Conservation (phyloP, 1,140 invertebrate genomes). For the Goniozus legneri region DNA sequence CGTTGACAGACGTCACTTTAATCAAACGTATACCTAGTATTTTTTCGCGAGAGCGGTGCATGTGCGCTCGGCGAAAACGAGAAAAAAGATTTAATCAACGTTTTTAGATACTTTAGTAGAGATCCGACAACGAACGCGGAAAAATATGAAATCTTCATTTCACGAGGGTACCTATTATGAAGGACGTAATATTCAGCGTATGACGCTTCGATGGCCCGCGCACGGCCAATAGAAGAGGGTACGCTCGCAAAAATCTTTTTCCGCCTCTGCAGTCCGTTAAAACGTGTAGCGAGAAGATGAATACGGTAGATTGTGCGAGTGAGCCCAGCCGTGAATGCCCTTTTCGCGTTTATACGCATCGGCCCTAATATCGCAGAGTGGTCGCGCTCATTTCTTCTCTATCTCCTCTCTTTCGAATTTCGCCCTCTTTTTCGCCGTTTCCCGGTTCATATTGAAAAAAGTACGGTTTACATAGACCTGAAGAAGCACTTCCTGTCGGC, state of each 20-base stretch:
- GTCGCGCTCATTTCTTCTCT: conserved; percentile 17
- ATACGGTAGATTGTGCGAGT: background rate
- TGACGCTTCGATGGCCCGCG: conserved; percentile 13
- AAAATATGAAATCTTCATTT: no score
- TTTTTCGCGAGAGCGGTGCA: no score
- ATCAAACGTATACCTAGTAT: no score
- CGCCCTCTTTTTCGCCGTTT: background rate
- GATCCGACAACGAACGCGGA: no score
- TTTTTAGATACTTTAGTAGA: no score
- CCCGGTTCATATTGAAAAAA: no score
- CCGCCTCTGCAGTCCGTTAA: conserved; percentile 8
- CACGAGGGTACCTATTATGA: no score
- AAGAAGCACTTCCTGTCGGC: conserved; percentile 79
- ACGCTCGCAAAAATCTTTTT: conserved; percentile 20
- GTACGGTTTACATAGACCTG: conserved; percentile 72
- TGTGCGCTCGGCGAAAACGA: no score
- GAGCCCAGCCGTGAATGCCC: conserved; percentile 28
- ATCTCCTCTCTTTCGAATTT: conserved; percentile 4
- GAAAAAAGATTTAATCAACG: no score
- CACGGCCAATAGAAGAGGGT: conserved; percentile 26
- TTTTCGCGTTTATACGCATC: conserved; percentile 34
- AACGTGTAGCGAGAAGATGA: background rate
- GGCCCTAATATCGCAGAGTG: conserved; percentile 45
- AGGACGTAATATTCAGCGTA: no score
- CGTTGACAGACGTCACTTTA: no score